Percentiles rank a stretch among this genome's conserved stretches.
Conservation (phyloP, 2,113 vertebrate species). For the Oophaga pumilio region DNA sequence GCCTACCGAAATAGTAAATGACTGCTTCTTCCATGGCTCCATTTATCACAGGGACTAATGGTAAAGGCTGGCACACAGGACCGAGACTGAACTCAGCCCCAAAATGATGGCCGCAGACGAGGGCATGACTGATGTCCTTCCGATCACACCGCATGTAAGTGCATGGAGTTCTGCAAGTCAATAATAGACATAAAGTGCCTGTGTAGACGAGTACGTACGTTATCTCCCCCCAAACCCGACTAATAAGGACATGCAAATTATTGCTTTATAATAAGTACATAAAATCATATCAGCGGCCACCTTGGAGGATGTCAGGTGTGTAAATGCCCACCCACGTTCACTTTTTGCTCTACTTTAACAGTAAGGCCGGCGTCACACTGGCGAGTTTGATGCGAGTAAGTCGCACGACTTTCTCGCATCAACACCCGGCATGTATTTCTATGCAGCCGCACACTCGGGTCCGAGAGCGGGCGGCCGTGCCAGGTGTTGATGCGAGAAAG, state of each 20-base stretch:
- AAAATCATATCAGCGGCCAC: background rate
- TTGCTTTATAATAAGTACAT: background rate
- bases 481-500: too few species aligned
- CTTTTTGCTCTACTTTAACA: background rate
- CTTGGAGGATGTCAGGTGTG: background rate
- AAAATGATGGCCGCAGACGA: background rate
- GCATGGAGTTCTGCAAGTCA: background rate
- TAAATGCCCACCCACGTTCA: background rate
- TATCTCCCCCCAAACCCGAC: background rate
- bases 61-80: background rate
- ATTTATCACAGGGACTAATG: background rate
- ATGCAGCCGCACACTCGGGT: too few species aligned
- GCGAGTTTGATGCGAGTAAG: too few species aligned
- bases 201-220: background rate
- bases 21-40: background rate
- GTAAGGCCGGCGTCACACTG: too few species aligned
- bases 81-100: background rate
- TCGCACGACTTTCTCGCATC: too few species aligned
- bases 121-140: background rate
- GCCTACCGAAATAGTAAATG: background rate
- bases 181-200: background rate
- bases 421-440: too few species aligned
- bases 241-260: slow-evolving; percentile 14
- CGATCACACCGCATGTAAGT: background rate
- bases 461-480: too few species aligned